Conservation (phyloP, 1,140 invertebrate species). For the Ctenoplectra terminalis region DNA sequence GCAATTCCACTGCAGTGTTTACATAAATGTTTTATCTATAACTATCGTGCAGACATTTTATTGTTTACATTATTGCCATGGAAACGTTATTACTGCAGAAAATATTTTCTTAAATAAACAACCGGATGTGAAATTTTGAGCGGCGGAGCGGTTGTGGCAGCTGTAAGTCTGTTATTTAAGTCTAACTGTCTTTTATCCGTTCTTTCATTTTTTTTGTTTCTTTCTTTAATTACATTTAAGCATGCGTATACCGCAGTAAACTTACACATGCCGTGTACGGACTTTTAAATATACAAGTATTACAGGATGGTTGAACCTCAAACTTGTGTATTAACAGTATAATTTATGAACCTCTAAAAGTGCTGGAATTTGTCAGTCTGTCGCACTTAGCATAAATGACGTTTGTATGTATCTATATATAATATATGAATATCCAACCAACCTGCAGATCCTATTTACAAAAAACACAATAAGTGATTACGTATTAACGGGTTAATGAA, state of each 20-base stretch:
- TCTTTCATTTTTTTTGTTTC: neutral
- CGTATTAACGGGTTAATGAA: constrained; percentile 45
- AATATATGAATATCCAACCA: constrained; percentile 53
- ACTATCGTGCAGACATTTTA: constrained; percentile 54
- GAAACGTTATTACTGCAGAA: constrained; percentile 71
- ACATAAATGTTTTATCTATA: constrained; percentile 50
- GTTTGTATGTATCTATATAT: constrained; percentile 21
- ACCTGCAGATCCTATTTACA: constrained; percentile 53
- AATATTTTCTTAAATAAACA: constrained; percentile 61
- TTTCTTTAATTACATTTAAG: constrained; percentile 42
- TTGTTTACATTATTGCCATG: constrained; percentile 65
- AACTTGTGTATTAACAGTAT: constrained; percentile 34
- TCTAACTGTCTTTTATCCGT: constrained; percentile 49
- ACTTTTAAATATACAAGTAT: constrained; percentile 45
- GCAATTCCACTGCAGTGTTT: constrained; percentile 62
- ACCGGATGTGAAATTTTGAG: constrained; percentile 54
- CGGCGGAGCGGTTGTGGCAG: constrained; percentile 61
- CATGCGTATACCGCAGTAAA: constrained; percentile 42
- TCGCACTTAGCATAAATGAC: constrained; percentile 45
- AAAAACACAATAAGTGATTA: constrained; percentile 47
- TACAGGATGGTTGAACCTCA: constrained; percentile 50
- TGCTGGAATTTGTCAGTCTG: constrained; percentile 55
- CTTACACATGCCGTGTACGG: constrained; percentile 36
- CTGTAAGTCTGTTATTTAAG: constrained; percentile 48
- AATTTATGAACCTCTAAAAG: constrained; percentile 43